Percentiles rank a stretch among this genome's conserved stretches.
Evolutionary conservation across 2,113 vertebrate species (phyloP).

Genomic region (Dasyornis broadbenti): DNA sequence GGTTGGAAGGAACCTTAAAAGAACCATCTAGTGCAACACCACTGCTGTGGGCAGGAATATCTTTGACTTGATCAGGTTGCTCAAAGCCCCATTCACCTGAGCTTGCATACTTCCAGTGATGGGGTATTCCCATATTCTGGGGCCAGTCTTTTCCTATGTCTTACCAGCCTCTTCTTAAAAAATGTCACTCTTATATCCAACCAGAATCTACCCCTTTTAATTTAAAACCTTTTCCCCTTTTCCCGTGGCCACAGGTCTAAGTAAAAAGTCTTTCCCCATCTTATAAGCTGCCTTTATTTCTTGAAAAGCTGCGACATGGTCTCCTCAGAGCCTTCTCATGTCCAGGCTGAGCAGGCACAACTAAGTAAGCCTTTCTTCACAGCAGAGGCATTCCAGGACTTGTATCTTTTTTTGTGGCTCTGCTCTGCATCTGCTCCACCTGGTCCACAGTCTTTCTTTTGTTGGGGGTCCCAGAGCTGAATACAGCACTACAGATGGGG

Average conservation of each 20-base stretch:
- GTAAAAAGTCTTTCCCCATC: not conserved
- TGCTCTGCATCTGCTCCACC: not conserved
- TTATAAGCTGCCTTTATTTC: not conserved
- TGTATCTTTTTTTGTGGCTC: not conserved
- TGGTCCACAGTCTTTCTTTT: not conserved
- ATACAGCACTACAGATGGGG: not conserved
- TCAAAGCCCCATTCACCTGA: not conserved
- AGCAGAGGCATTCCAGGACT: not conserved
- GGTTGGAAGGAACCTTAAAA: not conserved
- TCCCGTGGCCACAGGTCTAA: too few species aligned
- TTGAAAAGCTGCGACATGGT: not conserved
- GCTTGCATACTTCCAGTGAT: not conserved
- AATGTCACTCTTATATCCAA: not conserved
- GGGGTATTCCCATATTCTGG: not conserved
- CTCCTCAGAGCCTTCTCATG: not conserved
- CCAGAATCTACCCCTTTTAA: not conserved
- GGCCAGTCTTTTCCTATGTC: not conserved
- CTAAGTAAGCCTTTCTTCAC: not conserved
- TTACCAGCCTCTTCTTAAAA: not conserved
- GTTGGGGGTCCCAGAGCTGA: not conserved
- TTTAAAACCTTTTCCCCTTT: not conserved
- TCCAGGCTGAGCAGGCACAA: not conserved
- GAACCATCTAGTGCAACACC: not conserved
- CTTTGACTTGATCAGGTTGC: not conserved
- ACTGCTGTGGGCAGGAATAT: not conserved